phyloP scores from a whole-genome alignment of 2,888 invertebrate genomes.

The Limnephilus rhombicus region DNA sequence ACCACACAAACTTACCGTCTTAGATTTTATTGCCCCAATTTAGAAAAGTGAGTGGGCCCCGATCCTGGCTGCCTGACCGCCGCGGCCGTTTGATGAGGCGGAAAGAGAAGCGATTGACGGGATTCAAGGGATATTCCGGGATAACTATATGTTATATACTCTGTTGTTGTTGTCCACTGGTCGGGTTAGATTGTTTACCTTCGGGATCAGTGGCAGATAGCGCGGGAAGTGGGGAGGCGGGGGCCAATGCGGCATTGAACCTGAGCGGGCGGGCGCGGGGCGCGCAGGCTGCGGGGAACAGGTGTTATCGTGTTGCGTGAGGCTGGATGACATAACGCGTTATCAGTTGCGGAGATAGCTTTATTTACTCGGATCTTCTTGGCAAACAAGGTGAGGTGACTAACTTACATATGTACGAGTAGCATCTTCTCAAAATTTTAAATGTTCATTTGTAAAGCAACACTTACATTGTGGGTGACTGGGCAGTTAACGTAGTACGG shows the following conservation, averaged over 20 bases:
- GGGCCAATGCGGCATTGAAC: constrained; percentile 8
- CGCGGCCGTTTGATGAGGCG: background rate
- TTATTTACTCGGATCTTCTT: constrained; percentile 16
- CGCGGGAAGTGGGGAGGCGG: background rate
- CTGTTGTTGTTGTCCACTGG: background rate
- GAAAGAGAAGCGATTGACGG: background rate
- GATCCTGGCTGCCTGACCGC: background rate
- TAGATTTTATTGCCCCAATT: background rate
- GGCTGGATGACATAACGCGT: constrained; percentile 13
- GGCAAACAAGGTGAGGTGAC: constrained; percentile 5
- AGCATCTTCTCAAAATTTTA: background rate
- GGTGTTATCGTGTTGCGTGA: background rate
- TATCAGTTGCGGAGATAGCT: constrained; percentile 28
- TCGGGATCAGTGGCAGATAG: background rate
- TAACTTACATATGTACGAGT: background rate
- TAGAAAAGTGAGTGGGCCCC: background rate
- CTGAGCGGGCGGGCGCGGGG: too few species aligned
- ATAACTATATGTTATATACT: background rate
- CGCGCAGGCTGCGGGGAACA: too few species aligned
- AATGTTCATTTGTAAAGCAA: background rate
- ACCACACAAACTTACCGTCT: background rate
- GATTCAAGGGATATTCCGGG: background rate
- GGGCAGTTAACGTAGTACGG: background rate
- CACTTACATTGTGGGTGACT: background rate
- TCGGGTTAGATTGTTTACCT: background rate